Conservation (phyloP, 2,797 vertebrate species). For the Crenuchus spilurus region DNA sequence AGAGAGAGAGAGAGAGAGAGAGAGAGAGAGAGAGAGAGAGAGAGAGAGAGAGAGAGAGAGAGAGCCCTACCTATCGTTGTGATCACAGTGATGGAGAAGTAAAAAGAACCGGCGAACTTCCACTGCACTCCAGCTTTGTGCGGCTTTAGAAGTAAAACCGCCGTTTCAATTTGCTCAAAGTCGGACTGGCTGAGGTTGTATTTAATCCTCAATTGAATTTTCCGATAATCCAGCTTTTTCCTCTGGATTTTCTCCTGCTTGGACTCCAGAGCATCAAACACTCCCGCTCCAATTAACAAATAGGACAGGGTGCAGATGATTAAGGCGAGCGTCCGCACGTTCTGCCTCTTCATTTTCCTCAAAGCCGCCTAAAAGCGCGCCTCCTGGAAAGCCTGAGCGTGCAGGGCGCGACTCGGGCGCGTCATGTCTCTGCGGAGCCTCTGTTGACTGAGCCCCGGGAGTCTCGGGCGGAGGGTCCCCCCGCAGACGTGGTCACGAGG, state of each 20-base stretch:
- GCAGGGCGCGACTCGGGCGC: constrained; percentile 42
- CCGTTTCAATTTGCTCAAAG: constrained; percentile 93
- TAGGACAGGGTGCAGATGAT: constrained; percentile 98
- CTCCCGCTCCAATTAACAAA: constrained; percentile 96
- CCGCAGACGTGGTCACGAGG: constrained; percentile 45
- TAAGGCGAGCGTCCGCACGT: constrained; percentile 93
- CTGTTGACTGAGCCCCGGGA: constrained; percentile 43
- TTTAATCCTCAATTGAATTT: constrained; percentile 89
- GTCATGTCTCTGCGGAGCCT: constrained; percentile 65
- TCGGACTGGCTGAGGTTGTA: constrained; percentile 92
- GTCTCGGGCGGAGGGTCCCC: constrained; percentile 30
- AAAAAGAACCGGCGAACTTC: constrained; percentile 96
- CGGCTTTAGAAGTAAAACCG: constrained; percentile 92
- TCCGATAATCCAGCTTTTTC: constrained; percentile 88
- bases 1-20: neutral
- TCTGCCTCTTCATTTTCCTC: constrained; percentile 91
- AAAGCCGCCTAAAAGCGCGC: constrained; percentile 33
- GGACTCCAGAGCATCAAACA: constrained; percentile 97
- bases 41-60: neutral
- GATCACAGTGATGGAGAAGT: constrained; percentile 99
- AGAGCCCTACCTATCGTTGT: constrained; percentile 93
- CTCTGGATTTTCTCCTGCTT: constrained; percentile 93
- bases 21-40: neutral
- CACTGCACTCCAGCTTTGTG: constrained; percentile 97
- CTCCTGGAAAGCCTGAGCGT: constrained; percentile 37